Evolutionary conservation across 2,888 invertebrate genomes (phyloP), one percentile per base, ranked within the genome.

Genomic region (Invenusta paracnida): DNA sequence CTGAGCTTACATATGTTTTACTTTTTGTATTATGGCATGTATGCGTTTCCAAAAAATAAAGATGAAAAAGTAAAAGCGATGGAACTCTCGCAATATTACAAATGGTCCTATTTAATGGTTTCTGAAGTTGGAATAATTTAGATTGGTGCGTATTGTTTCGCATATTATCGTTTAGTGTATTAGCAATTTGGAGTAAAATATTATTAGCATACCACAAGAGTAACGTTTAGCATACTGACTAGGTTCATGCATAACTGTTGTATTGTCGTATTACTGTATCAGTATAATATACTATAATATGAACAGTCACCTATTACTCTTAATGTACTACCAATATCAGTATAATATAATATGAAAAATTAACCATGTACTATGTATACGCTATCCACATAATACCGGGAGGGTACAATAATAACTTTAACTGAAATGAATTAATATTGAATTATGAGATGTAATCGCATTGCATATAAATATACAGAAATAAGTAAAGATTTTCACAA

Each of bases 121-220:
- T 48, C 17, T 5, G 5, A 48, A 48, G n/a, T n/a, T n/a, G 5
- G 48, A 48, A 48, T 17, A 11, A 48, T 48, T 11, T 17, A 17
- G 5, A 48, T 17, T 5, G 73, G 73, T 23, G 73, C 73, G 73
- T 73, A 73, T 73, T 73, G 11, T 73, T 73, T 73, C 73, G 73
- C 73, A 73, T 73, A 2, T 73, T 73, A 73, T 73, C 27, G 73
- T 73, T 73, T 73, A 73, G 73, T 5, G 23, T 73, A 73, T 23
- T 73, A 73, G 27, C 73, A 73, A 73, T 73, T 73, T n/a, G 73
- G 73, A 73, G 73, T 73, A 23, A 73, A 73, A 73, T 73, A 73
- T 73, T 5, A 73, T 23, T 48, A 11, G 17, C 48, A 11, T 48
- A 48, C 5, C 48, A 48, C 48, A 48, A 48, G 48, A 11, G 73